Conservation (phyloP, 2,113 vertebrate genomes). For the Poeciliopsis turrubarensis region DNA sequence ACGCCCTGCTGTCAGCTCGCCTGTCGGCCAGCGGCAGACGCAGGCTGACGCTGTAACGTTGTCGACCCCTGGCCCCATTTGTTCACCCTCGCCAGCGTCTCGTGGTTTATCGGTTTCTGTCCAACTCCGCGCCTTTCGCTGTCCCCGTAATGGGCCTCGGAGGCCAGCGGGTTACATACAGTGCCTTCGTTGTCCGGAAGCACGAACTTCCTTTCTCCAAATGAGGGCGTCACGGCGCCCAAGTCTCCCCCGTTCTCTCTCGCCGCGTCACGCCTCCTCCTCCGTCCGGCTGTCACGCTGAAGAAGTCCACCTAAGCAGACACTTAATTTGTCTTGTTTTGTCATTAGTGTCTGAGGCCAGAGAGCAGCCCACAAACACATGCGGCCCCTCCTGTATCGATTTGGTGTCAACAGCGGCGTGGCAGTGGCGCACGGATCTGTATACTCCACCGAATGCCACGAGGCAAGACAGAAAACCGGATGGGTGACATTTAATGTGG, state of each 20-base stretch:
- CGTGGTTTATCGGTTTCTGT: conserved; percentile 55
- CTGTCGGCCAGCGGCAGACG: conserved; percentile 15
- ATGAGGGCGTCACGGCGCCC: conserved; percentile 4
- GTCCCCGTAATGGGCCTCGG: conserved; percentile 25
- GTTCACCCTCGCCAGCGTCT: conserved; percentile 57
- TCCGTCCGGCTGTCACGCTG: conserved; percentile 55
- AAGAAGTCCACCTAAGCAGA: conserved; percentile 61
- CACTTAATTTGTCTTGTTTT: conserved; percentile 79
- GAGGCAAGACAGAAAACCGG: conserved; percentile 34
- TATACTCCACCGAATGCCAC: conserved; percentile 48
- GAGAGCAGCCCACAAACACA: conserved; percentile 53
- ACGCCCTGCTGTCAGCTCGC: conserved; percentile 30
- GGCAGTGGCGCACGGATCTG: conserved; percentile 58
- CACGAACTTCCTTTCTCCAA: conserved; percentile 43
- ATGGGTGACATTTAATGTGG: conserved; percentile 49
- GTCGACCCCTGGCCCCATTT: conserved; percentile 70
- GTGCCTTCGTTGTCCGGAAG: conserved; percentile 34
- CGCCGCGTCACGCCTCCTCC: conserved; percentile 39
- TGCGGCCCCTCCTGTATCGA: conserved; percentile 58
- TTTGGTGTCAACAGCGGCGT: conserved; percentile 49
- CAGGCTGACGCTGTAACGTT: conserved; percentile 57
- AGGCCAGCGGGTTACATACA: background rate
- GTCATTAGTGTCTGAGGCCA: conserved; percentile 69
- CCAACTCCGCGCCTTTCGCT: conserved; percentile 40
- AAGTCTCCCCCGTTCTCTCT: background rate